Percentiles rank a stretch among this genome's conserved stretches.
Evolutionary conservation across 2,888 invertebrate species (phyloP).

Genomic region (Napeogenes inachia): DNA sequence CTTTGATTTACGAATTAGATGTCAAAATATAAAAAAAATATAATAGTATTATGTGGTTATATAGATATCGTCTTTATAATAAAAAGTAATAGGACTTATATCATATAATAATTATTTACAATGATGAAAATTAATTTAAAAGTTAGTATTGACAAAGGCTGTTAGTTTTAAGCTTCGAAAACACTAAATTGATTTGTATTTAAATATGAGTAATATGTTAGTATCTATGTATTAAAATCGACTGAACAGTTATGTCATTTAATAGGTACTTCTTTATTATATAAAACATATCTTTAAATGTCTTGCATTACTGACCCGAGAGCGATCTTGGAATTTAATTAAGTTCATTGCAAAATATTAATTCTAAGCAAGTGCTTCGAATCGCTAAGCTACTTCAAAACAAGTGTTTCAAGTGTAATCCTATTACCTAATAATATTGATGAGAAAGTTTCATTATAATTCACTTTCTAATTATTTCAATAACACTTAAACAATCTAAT

Average conservation of each 20-base stretch:
- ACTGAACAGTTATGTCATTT: neutral
- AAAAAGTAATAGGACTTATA: too few species aligned
- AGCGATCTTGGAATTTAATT: conserved; percentile 8
- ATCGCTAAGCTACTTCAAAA: neutral
- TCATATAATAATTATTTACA: too few species aligned
- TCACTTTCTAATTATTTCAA: neutral
- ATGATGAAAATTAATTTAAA: too few species aligned
- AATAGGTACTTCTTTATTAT: neutral
- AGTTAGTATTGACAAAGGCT: too few species aligned
- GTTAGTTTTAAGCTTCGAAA: too few species aligned
- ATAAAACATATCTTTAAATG: conserved; percentile 6
- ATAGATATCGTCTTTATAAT: too few species aligned
- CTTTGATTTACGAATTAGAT: too few species aligned
- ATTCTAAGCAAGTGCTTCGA: conserved; percentile 3
- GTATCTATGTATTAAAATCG: too few species aligned
- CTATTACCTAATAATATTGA: neutral
- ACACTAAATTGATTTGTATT: too few species aligned
- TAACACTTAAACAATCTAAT: neutral
- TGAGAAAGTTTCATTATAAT: neutral
- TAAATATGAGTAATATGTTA: too few species aligned
- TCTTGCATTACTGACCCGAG: conserved; percentile 3
- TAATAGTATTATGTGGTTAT: too few species aligned
- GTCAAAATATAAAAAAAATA: too few species aligned
- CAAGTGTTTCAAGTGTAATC: conserved; percentile 1
- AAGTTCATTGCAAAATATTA: conserved; percentile 5